Percentiles rank a stretch among this genome's conserved stretches.
phyloP scores from a whole-genome alignment of 2,113 vertebrate genomes.

The Chloebia gouldiae region DNA sequence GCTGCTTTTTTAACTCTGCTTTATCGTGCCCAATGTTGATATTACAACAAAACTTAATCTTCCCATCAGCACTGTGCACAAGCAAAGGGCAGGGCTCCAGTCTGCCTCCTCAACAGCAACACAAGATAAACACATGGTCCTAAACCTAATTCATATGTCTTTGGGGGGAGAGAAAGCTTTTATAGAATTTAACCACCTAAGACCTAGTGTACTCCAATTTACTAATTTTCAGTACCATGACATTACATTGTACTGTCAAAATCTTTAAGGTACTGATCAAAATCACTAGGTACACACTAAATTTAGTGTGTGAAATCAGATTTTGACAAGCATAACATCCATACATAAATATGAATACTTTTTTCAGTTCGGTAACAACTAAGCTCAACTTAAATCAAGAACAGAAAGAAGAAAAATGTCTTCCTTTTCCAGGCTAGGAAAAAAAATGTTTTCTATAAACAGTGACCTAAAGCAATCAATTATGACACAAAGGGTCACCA shows the following conservation, averaged over 20 bases:
- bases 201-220: background rate
- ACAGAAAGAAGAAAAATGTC: background rate
- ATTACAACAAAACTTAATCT: background rate
- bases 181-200: background rate
- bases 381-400: background rate
- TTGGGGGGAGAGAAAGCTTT: rapidly evolving
- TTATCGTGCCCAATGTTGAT: background rate
- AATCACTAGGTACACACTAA: background rate
- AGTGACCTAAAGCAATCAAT: background rate
- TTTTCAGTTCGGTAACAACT: background rate
- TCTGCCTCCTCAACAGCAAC: background rate
- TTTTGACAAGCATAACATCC: background rate
- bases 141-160: background rate
- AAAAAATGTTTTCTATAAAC: background rate
- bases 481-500: background rate
- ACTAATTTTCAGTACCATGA: background rate
- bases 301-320: background rate
- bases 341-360: background rate
- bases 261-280: background rate
- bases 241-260: background rate
- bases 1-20: background rate
- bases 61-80: rapidly evolving
- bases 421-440: background rate
- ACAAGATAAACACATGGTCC: background rate
- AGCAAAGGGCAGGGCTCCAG: background rate